Evolutionary conservation across 2,888 invertebrate genomes (phyloP).

Genomic region (Lithophane socia): DNA sequence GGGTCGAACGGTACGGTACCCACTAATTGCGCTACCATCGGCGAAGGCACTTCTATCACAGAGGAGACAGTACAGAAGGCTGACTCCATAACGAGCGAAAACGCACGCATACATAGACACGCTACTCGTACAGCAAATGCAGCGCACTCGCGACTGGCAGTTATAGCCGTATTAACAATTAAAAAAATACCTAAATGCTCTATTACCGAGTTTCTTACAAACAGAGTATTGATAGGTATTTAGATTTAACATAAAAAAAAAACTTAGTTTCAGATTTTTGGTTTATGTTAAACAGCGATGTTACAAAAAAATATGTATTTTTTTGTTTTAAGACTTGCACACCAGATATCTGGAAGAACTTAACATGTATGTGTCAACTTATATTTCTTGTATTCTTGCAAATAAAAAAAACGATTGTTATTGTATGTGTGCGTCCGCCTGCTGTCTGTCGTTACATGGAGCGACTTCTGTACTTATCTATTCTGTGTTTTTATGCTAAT

Average conservation of each 20-base stretch:
- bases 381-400: neutral
- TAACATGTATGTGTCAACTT: neutral
- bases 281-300: neutral
- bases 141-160: neutral
- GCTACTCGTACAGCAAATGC: neutral
- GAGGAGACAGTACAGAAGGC: slow-evolving; percentile 15
- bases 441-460: neutral
- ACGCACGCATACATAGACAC: neutral
- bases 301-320: too few species aligned
- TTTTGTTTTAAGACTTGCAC: neutral
- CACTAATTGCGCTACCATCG: slow-evolving; percentile 63
- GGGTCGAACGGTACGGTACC: slow-evolving; percentile 36
- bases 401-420: too few species aligned
- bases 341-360: neutral
- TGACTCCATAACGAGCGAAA: neutral
- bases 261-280: neutral
- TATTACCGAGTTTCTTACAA: neutral
- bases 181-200: neutral
- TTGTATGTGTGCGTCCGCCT: neutral
- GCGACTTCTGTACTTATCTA: slow-evolving; percentile 16
- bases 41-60: slow-evolving; percentile 41
- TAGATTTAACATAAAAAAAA: neutral
- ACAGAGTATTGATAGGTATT: neutral
- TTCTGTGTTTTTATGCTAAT: slow-evolving; percentile 60
- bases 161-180: neutral